Conservation (phyloP, 2,797 vertebrate species). For the Sebastes jordani region DNA sequence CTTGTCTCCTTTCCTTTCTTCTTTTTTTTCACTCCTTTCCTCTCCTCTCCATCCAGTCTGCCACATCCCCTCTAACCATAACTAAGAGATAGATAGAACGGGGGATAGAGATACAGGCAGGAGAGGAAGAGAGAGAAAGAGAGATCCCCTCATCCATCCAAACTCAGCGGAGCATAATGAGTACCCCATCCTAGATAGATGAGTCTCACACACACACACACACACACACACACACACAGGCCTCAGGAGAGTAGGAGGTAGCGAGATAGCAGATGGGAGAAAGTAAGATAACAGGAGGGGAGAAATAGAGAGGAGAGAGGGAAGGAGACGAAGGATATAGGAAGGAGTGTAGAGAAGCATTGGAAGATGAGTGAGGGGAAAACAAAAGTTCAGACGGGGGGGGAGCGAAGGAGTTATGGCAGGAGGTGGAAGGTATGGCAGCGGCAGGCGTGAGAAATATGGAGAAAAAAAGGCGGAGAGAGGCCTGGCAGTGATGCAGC, state of each 20-base stretch:
- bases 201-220: slow-evolving; percentile 1
- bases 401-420: neutral
- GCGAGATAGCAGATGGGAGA: slow-evolving; percentile 49
- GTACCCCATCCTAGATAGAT: slow-evolving; percentile 35
- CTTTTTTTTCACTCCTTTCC: neutral
- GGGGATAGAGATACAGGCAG: neutral
- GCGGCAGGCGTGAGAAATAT: slow-evolving; percentile 2
- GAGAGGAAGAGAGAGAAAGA: slow-evolving; percentile 11
- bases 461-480: neutral
- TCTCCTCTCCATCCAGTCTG: neutral
- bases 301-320: slow-evolving; percentile 15
- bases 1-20: neutral
- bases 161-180: slow-evolving; percentile 53
- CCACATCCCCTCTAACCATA: neutral
- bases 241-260: slow-evolving; percentile 13
- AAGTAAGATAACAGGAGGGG: slow-evolving; percentile 16
- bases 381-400: neutral
- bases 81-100: slow-evolving; percentile 7
- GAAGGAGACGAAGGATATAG: slow-evolving; percentile 7
- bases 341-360: neutral
- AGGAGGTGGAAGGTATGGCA: neutral
- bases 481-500: slow-evolving; percentile 16
- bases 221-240: neutral
- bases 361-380: neutral
- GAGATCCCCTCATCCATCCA: slow-evolving; percentile 40